Percentiles rank a stretch among this genome's conserved stretches.
Conservation (phyloP, 1,140 invertebrate genomes). For the Drosophila ercepeae region DNA sequence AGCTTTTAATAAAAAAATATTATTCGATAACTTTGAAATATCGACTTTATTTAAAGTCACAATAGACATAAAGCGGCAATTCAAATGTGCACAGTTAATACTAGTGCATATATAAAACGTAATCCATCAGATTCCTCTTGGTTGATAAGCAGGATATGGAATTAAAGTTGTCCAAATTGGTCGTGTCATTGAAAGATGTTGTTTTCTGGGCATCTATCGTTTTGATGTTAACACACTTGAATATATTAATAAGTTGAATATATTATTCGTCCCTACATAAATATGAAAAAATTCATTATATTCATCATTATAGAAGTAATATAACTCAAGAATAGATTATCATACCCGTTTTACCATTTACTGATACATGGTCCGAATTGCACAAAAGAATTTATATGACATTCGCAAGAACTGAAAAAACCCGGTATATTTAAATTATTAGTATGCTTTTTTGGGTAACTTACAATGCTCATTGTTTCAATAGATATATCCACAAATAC, state of each 20-base stretch:
- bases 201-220: no score
- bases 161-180: background rate
- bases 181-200: no score
- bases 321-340: no score
- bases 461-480: slow-evolving; percentile 55
- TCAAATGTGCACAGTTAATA: no score
- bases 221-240: no score
- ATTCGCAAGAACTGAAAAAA: slow-evolving; percentile 36
- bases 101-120: no score
- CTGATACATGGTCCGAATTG: slow-evolving; percentile 52
- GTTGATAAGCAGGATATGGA: no score
- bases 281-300: no score
- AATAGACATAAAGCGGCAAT: background rate
- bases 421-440: background rate
- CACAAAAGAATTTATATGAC: slow-evolving; percentile 50
- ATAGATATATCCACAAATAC: slow-evolving; percentile 55
- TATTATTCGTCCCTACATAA: no score
- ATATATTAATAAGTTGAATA: no score
- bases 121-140: no score
- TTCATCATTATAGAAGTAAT: no score
- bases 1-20: background rate
- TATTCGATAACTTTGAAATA: background rate
- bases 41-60: background rate
- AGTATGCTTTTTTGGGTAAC: background rate
- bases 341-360: slow-evolving; percentile 1